A percentile compares a stretch with the other conserved stretches of the same genome.
These are phyloP conservation scores for Calephelis nemesis DNA, from an alignment of 1,140 invertebrate species.

Conservation along the genomic window DNA sequence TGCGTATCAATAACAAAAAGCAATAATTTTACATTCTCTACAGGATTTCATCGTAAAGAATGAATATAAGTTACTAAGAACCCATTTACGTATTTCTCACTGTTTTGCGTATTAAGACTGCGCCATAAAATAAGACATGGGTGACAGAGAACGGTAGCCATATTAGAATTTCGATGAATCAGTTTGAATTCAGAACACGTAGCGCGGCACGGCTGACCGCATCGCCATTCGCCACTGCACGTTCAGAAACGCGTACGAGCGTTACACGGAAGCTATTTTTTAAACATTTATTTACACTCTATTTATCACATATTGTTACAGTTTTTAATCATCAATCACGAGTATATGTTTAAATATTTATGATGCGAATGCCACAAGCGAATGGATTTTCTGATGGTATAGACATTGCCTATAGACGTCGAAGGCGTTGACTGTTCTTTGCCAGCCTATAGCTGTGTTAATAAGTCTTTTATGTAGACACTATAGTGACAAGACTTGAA, in stretches of 20 bases:
- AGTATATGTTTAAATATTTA: neutral
- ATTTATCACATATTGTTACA: conserved; percentile 18
- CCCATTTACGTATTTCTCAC: conserved; percentile 39
- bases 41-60: conserved; percentile 16
- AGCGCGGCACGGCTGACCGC: conserved; percentile 34
- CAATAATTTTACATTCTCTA: conserved; percentile 5
- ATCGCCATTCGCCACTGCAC: conserved; percentile 39
- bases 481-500: too few relatives aligned
- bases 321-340: conserved; percentile 15
- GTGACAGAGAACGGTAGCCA: conserved; percentile 49
- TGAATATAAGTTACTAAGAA: conserved; percentile 34
- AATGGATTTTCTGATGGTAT: too few relatives aligned
- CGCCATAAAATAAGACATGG: conserved; percentile 37
- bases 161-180: conserved; percentile 66
- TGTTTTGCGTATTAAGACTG: conserved; percentile 34
- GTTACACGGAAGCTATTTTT: conserved; percentile 25
- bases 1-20: neutral
- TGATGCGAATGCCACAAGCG: too few relatives aligned
- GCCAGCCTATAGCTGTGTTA: too few relatives aligned
- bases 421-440: too few relatives aligned
- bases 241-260: conserved; percentile 34
- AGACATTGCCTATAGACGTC: too few relatives aligned
- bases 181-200: conserved; percentile 67
- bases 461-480: too few relatives aligned
- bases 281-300: conserved; percentile 18